Evolutionary conservation across 92 coral and sea anemone species (phyloP).

Genomic region (Scolanthus callimorphus): DNA sequence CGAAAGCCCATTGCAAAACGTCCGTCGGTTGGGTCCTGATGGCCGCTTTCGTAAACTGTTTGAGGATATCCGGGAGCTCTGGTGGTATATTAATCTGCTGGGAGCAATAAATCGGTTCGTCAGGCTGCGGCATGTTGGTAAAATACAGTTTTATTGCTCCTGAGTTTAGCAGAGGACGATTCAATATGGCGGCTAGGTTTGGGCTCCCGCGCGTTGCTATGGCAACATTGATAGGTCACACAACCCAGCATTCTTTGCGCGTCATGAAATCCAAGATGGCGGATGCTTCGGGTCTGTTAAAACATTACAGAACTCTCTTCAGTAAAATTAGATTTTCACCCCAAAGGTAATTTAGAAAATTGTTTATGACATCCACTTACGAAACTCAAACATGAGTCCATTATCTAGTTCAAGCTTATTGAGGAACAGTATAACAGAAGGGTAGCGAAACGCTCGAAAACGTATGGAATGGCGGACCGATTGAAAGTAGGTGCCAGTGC

Average conservation of each 20-base stretch:
- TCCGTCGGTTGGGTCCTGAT: slow-evolving; percentile 96
- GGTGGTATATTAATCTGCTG: slow-evolving; percentile 99
- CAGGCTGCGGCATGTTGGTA: slow-evolving; percentile 76
- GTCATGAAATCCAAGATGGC: not conserved
- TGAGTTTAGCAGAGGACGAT: not conserved
- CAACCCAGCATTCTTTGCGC: slow-evolving; percentile 1
- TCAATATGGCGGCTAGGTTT: not conserved
- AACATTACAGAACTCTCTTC: no score
- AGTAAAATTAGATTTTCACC: no score
- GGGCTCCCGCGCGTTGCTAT: slow-evolving; percentile 44
- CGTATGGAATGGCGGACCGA: not conserved
- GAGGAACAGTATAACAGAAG: no score
- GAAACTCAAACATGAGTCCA: no score
- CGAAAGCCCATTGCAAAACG: slow-evolving; percentile 89
- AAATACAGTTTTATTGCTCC: slow-evolving; percentile 1
- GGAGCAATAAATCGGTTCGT: slow-evolving; percentile 96
- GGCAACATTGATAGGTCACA: slow-evolving; percentile 27
- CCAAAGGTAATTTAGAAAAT: no score
- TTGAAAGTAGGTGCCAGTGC: not conserved
- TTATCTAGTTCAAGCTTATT: no score
- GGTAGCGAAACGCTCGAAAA: no score
- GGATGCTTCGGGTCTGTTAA: not conserved
- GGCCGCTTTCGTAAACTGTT: slow-evolving; percentile 98
- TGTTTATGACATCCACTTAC: no score
- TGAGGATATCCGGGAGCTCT: slow-evolving; percentile 92